These are phyloP conservation scores for Caenorhabditis angaria DNA, from an alignment of 2,888 invertebrate species.

Conservation along the genomic window DNA sequence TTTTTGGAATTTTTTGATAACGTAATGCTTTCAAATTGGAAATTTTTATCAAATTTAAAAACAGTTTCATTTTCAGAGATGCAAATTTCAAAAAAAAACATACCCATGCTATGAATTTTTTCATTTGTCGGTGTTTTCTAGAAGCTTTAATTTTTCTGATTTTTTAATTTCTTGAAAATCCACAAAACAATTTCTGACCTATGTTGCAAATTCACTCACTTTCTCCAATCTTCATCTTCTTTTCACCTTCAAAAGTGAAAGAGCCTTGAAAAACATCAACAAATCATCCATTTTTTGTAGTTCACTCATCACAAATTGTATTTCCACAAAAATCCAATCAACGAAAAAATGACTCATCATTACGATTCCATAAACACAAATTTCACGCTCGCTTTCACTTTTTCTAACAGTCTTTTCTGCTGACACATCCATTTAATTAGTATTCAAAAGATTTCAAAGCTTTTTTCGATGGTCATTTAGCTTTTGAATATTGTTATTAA, in stretches of 20 bases:
- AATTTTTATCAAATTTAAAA: no score
- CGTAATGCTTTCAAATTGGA: no score
- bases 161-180: no score
- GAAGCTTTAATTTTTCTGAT: no score
- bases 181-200: neutral
- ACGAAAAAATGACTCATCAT: neutral
- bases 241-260: neutral
- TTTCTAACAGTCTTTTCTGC: neutral
- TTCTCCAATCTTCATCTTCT: neutral
- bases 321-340: neutral
- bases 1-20: no score
- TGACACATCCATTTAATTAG: neutral
- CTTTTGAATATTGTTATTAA: neutral
- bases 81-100: no score
- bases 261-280: neutral
- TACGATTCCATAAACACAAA: neutral
- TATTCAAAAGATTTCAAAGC: neutral
- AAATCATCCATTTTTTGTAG: no score
- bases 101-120: no score
- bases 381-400: neutral
- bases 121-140: no score
- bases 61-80: no score
- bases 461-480: no score
- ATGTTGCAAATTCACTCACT: neutral
- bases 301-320: neutral